These are phyloP conservation scores for Catharus bicknelli DNA, from an alignment of 2,113 vertebrate genomes.

Conservation along the genomic window DNA sequence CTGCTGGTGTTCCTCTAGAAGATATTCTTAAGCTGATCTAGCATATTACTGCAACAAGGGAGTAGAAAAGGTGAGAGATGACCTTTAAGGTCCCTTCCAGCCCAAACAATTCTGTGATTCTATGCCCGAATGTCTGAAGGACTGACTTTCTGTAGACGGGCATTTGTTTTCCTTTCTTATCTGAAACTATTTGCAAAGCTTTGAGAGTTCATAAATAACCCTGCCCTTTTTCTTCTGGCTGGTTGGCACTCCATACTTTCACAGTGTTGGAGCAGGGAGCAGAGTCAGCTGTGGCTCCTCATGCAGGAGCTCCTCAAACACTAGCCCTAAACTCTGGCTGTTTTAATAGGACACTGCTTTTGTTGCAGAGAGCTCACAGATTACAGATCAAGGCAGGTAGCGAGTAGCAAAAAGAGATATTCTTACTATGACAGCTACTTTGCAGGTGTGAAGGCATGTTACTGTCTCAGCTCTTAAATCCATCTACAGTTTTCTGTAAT, in stretches of 20 bases:
- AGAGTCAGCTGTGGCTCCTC: background rate
- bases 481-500: background rate
- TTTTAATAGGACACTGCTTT: background rate
- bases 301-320: background rate
- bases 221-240: background rate
- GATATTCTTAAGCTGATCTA: background rate
- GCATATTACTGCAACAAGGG: accelerated
- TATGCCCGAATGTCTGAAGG: background rate
- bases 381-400: background rate
- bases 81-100: background rate
- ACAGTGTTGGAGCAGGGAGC: background rate
- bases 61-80: background rate
- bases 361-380: background rate
- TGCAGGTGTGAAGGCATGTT: background rate
- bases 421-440: background rate
- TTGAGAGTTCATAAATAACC: background rate
- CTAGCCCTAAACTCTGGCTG: background rate
- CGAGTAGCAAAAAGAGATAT: background rate
- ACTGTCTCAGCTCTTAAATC: background rate
- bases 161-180: background rate
- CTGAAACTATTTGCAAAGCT: background rate
- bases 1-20: background rate
- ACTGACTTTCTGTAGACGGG: background rate
- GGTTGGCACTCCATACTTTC: background rate
- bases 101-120: background rate